Evolutionary conservation across 2,797 vertebrate genomes (phyloP).

Genomic region (Tadarida brasiliensis): DNA sequence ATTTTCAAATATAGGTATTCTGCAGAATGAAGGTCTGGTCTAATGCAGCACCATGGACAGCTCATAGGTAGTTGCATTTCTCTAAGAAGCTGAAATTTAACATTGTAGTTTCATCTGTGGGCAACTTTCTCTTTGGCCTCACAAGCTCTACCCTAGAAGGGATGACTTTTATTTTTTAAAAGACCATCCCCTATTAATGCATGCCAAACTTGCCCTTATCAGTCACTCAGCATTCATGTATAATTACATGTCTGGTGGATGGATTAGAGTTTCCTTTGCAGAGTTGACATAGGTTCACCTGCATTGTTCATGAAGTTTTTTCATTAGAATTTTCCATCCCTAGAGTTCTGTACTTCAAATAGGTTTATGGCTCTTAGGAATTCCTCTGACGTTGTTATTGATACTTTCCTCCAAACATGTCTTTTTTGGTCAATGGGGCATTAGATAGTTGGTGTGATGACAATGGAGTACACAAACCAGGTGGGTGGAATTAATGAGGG

Average conservation of each 20-base stretch:
- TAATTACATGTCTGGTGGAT: not conserved
- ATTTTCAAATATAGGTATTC: not conserved
- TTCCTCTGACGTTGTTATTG: not conserved
- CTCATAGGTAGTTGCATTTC: not conserved
- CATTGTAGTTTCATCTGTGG: not conserved
- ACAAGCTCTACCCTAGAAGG: not conserved
- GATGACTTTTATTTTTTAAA: conserved; percentile 22
- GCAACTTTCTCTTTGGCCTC: conserved; percentile 5
- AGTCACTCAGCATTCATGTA: not conserved
- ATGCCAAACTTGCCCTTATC: not conserved
- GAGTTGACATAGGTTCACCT: not conserved
- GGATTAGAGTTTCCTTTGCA: not conserved
- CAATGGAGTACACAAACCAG: not conserved
- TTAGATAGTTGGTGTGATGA: not conserved
- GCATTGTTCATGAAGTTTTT: not conserved
- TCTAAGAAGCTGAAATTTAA: conserved; percentile 20
- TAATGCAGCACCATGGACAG: conserved; percentile 63
- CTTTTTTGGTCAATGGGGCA: not conserved
- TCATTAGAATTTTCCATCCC: not conserved
- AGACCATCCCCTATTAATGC: not conserved
- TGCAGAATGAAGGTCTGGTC: not conserved
- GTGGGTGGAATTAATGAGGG: conserved; percentile 35
- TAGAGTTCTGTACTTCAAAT: not conserved
- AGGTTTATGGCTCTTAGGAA: not conserved
- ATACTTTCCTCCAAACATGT: not conserved